Evolutionary conservation across 1,140 invertebrate species (phyloP).

Genomic region (Anagrus nilaparvatae): DNA sequence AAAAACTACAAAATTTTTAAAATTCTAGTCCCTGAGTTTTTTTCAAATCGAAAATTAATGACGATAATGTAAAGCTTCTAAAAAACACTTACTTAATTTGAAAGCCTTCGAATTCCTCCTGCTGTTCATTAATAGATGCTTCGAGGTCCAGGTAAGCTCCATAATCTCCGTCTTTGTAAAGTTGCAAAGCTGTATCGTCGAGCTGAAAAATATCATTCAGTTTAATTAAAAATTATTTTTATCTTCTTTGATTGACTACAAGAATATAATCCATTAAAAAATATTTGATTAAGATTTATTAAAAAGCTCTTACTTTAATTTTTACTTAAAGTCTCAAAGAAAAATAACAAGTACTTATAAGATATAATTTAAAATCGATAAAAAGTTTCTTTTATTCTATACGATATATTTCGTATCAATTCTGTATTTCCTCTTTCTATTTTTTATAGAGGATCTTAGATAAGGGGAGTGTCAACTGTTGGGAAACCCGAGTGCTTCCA

Average conservation of each 20-base stretch:
- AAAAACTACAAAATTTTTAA: slow-evolving; percentile 3
- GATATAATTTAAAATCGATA: no score
- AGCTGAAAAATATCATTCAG: slow-evolving; percentile 58
- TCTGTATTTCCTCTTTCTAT: no score
- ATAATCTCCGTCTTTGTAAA: slow-evolving; percentile 93
- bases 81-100: slow-evolving; percentile 72
- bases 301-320: no score
- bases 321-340: no score
- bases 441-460: no score
- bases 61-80: slow-evolving; percentile 8
- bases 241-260: no score
- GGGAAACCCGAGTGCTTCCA: no score
- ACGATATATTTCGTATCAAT: no score
- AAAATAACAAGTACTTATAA: no score
- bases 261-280: no score
- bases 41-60: background rate
- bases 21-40: slow-evolving; percentile 8
- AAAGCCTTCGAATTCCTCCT: slow-evolving; percentile 92
- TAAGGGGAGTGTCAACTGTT: no score
- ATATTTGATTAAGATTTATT: background rate
- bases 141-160: slow-evolving; percentile 94
- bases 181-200: slow-evolving; percentile 90
- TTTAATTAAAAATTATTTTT: slow-evolving; percentile 21
- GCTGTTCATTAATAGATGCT: slow-evolving; percentile 87
- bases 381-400: no score